These are phyloP conservation scores for Meandrina meandrites DNA, from an alignment of 92 coral and sea anemone genomes.

Conservation along the genomic window DNA sequence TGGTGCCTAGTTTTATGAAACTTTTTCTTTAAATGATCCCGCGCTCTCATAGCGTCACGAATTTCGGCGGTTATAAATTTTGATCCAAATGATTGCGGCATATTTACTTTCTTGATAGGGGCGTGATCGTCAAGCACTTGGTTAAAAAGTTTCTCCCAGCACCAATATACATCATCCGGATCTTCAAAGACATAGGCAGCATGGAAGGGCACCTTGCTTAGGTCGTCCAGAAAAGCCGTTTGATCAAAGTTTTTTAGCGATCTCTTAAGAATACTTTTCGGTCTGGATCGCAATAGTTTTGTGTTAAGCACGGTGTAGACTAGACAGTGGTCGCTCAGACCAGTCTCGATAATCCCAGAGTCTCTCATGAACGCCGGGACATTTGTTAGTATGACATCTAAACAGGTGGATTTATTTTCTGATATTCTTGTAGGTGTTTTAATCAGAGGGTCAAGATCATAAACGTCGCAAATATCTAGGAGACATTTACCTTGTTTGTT, in stretches of 20 bases:
- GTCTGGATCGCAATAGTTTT: conserved; percentile 40
- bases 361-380: conserved; percentile 52
- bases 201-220: conserved; percentile 14
- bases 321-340: conserved; percentile 50
- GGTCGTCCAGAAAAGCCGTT: conserved; percentile 35
- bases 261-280: conserved; percentile 20
- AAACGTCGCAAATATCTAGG: conserved; percentile 37
- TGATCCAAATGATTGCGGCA: neutral
- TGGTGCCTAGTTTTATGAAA: too few species aligned
- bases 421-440: conserved; percentile 47
- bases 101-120: neutral
- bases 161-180: conserved; percentile 44
- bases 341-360: conserved; percentile 47
- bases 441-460: conserved; percentile 17
- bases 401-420: conserved; percentile 35
- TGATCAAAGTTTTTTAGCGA: conserved; percentile 48
- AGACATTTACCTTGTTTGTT: conserved; percentile 39
- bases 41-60: too few species aligned
- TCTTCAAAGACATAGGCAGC: conserved; percentile 53
- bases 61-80: too few species aligned
- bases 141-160: neutral
- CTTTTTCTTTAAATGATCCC: too few species aligned
- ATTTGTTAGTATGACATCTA: conserved; percentile 62
- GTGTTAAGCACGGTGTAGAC: conserved; percentile 60
- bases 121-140: conserved; percentile 1